Evolutionary conservation across 2,888 invertebrate species (phyloP).

Genomic region (Hypsopygia costalis): DNA sequence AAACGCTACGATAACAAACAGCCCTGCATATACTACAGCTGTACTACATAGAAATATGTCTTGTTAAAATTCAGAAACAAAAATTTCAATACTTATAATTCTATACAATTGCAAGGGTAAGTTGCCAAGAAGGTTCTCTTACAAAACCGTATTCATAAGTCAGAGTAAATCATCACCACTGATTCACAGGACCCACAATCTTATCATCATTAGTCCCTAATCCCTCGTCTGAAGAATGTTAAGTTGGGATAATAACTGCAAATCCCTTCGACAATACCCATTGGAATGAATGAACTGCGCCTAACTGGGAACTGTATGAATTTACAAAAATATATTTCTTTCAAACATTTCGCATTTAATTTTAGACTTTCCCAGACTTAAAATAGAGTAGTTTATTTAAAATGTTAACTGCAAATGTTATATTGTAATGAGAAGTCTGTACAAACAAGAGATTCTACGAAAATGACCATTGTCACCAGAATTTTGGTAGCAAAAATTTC

Average conservation of each 20-base stretch:
- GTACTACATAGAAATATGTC: too few species aligned
- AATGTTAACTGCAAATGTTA: background rate
- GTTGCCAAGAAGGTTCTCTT: too few species aligned
- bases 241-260: slow-evolving; percentile 44
- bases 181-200: slow-evolving; percentile 36
- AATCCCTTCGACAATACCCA: slow-evolving; percentile 52
- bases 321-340: background rate
- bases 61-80: too few species aligned
- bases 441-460: slow-evolving; percentile 27
- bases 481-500: slow-evolving; percentile 26
- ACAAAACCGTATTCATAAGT: slow-evolving; percentile 28
- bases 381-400: background rate
- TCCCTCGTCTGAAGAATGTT: slow-evolving; percentile 44
- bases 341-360: background rate
- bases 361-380: background rate
- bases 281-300: slow-evolving; percentile 37
- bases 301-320: slow-evolving; percentile 10
- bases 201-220: slow-evolving; percentile 63
- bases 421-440: slow-evolving; percentile 5
- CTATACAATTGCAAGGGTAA: too few species aligned
- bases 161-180: slow-evolving; percentile 27
- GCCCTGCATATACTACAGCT: too few species aligned
- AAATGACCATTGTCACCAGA: slow-evolving; percentile 19
- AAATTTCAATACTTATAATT: too few species aligned
- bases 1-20: too few species aligned